Base-by-base conservation (phyloP, 2,797 vertebrate genomes). In the Paramormyrops hopkinsi region DNA sequence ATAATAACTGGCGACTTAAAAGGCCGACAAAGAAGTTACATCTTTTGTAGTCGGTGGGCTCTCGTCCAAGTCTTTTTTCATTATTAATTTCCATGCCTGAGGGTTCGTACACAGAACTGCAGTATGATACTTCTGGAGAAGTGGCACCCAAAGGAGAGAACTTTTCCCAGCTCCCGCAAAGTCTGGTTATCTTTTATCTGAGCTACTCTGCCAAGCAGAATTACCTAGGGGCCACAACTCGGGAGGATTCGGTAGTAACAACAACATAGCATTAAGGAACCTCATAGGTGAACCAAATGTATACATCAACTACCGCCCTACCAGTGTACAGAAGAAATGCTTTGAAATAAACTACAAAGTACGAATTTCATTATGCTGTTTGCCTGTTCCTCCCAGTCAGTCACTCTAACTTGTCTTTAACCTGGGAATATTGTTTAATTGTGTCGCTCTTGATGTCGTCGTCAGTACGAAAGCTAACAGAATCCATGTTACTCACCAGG, bases 321-420 rank as follows among this genome's bases (percentile, higher is more conserved):
- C n/a, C 29, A 19, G 33, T 87, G 51, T 88, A 46, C 37, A 87
- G 8, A 87, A 41, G 54, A 62, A 65, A 69, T 54, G 46, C 82
- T 86, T 54, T 69, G 79, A 89, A 89, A 89, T 89, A 89, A 89
- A 89, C 12, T 79, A 54, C 44, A 41, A 25, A 89, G 44, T 48
- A 1, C 14, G 4, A 83, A 56, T 83, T 25, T 29, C 1, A 83
- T 82, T 76, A 14, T 89, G 50, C 33, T 22, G 19, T 83, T 83
- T 54, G 76, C 17, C 22, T 85, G 19, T 19, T 84, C 44, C 82
- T 50, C 22, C 82, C 82, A 84, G 46, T 8, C 82, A 84, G 46
- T 25, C 29, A 25, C n/a, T 50, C 33, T 22, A 37, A 46, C 48
- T 48, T 48, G 41, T 73, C 41, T n/a, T 50, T 48, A 46, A 84